These are phyloP conservation scores for Drosophila nasuta DNA, from an alignment of 1,140 invertebrate species.

Conservation along the genomic window DNA sequence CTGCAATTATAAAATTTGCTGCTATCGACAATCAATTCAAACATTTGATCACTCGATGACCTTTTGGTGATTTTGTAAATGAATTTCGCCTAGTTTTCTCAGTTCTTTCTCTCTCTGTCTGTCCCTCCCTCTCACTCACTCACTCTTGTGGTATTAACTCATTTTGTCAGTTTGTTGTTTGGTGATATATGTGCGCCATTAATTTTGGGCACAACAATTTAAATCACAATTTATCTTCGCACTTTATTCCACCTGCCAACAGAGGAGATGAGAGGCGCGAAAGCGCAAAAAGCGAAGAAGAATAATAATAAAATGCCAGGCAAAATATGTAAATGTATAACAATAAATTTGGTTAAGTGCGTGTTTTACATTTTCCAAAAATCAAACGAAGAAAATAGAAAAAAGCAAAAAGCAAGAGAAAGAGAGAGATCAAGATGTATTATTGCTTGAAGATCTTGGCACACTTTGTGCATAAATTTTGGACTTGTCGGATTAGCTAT, in stretches of 20 bases:
- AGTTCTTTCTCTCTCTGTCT: background rate
- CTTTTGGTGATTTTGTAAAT: background rate
- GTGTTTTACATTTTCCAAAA: constrained; percentile 51
- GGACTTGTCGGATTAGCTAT: constrained; percentile 4
- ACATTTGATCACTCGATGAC: background rate
- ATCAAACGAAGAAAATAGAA: constrained; percentile 10
- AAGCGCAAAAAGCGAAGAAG: background rate
- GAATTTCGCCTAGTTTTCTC: background rate
- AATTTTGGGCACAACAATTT: constrained; percentile 32
- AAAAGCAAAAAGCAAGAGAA: background rate
- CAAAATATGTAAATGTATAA: constrained; percentile 68
- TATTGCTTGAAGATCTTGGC: constrained; percentile 37
- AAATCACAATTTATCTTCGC: constrained; percentile 39
- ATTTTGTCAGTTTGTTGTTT: background rate
- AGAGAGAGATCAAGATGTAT: constrained; percentile 14
- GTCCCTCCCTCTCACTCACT: background rate
- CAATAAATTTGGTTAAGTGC: constrained; percentile 63
- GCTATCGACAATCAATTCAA: no score
- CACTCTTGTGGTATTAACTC: background rate
- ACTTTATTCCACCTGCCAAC: constrained; percentile 42
- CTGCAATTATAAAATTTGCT: background rate
- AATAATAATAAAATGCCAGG: constrained; percentile 52
- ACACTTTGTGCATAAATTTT: constrained; percentile 70
- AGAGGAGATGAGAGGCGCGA: background rate
- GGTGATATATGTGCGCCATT: constrained; percentile 32